Conservation (phyloP, 2,113 vertebrate species). For the Prolemur simus region DNA sequence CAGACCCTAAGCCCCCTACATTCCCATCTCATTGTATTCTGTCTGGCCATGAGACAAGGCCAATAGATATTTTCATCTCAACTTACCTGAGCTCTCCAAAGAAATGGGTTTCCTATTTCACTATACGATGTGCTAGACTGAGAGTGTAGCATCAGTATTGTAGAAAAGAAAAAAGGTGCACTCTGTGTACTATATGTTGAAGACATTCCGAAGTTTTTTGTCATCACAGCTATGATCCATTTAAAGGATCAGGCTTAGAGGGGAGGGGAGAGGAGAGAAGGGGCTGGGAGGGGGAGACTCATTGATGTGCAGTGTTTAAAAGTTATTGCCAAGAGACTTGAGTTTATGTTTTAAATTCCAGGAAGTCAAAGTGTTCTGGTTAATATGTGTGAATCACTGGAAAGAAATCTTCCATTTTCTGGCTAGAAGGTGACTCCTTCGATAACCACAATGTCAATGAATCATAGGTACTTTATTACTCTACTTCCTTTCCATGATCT, state of each 20-base stretch:
- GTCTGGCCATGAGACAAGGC: background rate
- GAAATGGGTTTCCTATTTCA: conserved; percentile 29
- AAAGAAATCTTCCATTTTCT: conserved; percentile 54
- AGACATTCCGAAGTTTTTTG: background rate
- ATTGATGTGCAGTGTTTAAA: conserved; percentile 7
- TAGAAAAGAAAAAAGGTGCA: background rate
- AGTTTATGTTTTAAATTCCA: conserved; percentile 46
- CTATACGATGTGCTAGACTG: background rate
- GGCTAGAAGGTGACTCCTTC: background rate
- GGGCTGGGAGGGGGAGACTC: background rate
- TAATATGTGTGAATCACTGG: conserved; percentile 54
- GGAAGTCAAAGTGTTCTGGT: background rate
- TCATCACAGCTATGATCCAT: background rate
- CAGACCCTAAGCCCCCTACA: background rate
- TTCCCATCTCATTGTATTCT: conserved; percentile 32
- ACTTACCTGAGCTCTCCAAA: conserved; percentile 11
- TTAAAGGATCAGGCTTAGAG: background rate
- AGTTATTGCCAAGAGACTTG: background rate
- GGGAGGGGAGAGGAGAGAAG: background rate
- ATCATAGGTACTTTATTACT: background rate
- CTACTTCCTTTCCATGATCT: background rate
- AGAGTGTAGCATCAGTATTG: background rate
- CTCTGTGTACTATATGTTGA: background rate
- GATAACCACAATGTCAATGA: conserved; percentile 35
- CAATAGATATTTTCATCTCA: background rate